These are phyloP conservation scores for Drosophila persimilis DNA, from an alignment of 1,140 invertebrate species.

Conservation along the genomic window DNA sequence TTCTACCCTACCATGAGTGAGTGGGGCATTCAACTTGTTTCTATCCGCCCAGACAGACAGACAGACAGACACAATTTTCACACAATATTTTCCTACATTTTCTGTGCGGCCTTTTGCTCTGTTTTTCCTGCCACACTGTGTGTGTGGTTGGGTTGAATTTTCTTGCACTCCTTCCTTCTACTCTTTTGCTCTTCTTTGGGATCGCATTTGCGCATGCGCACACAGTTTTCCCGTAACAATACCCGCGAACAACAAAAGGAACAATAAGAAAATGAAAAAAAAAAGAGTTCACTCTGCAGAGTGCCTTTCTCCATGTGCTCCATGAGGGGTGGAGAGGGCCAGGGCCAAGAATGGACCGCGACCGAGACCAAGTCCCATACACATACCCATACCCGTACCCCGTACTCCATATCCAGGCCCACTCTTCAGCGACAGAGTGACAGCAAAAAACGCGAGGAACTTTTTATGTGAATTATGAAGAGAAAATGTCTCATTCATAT, in stretches of 20 bases:
- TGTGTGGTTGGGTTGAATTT: constrained; percentile 33
- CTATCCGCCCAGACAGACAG: constrained; percentile 19
- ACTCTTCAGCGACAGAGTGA: constrained; percentile 4
- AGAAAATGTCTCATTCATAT: constrained; percentile 47
- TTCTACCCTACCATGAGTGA: constrained; percentile 38
- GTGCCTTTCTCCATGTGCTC: constrained; percentile 62
- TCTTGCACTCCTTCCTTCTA: constrained; percentile 40
- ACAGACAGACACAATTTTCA: constrained; percentile 57
- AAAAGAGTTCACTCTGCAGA: constrained; percentile 53
- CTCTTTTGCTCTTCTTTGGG: constrained; percentile 44
- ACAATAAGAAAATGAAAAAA: constrained; percentile 10
- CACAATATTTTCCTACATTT: constrained; percentile 77
- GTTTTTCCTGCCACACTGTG: constrained; percentile 42
- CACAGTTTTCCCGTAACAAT: constrained; percentile 71
- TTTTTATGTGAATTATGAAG: constrained; percentile 41
- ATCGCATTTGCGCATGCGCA: constrained; percentile 77
- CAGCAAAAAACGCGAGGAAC: constrained; percentile 24
- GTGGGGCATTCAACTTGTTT: constrained; percentile 69
- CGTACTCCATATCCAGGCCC: constrained; percentile 10
- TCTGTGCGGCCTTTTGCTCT: constrained; percentile 54
- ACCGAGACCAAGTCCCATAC: constrained; percentile 22
- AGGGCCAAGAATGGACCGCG: constrained; percentile 41
- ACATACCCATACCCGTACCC: constrained; percentile 26
- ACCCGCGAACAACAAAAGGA: constrained; percentile 7
- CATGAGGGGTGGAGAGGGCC: constrained; percentile 29